Conservation (phyloP, 2,797 vertebrate species). For the Mormyrus proboscirostris region DNA sequence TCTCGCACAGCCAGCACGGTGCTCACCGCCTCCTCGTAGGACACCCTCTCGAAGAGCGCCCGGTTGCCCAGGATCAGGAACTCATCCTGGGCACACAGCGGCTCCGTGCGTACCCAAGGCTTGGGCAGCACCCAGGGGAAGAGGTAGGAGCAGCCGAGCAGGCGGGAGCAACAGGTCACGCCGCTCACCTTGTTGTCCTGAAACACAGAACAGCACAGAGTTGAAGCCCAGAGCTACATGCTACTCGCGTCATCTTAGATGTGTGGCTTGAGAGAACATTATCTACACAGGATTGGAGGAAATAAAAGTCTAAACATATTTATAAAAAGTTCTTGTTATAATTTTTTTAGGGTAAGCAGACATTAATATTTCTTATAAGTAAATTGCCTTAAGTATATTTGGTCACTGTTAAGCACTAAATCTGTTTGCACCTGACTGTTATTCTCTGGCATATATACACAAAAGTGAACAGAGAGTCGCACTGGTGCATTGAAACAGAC, state of each 20-base stretch:
- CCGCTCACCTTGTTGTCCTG: constrained; percentile 98
- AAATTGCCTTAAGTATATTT: neutral
- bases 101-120: constrained; percentile 79
- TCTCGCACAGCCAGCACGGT: constrained; percentile 76
- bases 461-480: neutral
- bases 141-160: constrained; percentile 91
- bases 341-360: neutral
- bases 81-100: constrained; percentile 82
- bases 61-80: constrained; percentile 89
- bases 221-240: neutral
- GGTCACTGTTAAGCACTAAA: neutral
- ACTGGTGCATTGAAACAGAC: neutral
- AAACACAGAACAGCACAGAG: constrained; percentile 22
- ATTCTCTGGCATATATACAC: neutral
- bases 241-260: neutral
- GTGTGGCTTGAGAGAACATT: neutral
- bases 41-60: constrained; percentile 82
- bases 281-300: neutral
- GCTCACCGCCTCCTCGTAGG: constrained; percentile 75
- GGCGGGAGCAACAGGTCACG: constrained; percentile 89
- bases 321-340: neutral
- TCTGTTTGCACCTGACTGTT: neutral
- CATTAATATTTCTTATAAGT: neutral
- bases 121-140: constrained; percentile 88
- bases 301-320: neutral